Evolutionary conservation across 2,888 invertebrate species (phyloP).

Genomic region (Isotomurus palustris): DNA sequence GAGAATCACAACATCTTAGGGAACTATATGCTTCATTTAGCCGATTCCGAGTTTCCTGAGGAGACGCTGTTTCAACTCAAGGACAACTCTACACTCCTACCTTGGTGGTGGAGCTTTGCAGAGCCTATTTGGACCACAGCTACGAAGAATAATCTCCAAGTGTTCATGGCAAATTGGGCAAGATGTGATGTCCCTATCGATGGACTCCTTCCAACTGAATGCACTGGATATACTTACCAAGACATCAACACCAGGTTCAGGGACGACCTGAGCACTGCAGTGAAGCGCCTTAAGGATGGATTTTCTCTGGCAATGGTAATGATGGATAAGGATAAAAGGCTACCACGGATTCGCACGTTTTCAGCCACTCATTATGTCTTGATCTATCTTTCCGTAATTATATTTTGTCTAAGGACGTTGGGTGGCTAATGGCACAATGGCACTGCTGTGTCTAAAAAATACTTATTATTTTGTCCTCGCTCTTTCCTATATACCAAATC

Average conservation of each 20-base stretch:
- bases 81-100: constrained; percentile 33
- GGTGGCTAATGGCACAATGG: no score
- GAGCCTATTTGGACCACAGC: constrained; percentile 49
- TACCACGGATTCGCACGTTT: no score
- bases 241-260: constrained; percentile 29
- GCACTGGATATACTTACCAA: constrained; percentile 35
- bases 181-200: constrained; percentile 47
- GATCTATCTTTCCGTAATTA: no score
- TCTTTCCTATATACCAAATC: no score
- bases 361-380: background rate
- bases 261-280: constrained; percentile 39
- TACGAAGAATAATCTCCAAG: constrained; percentile 44
- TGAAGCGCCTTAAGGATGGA: constrained; percentile 33
- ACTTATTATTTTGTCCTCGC: no score
- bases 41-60: constrained; percentile 32
- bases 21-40: constrained; percentile 49
- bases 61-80: constrained; percentile 27
- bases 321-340: no score
- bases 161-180: constrained; percentile 42
- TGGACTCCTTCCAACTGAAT: constrained; percentile 37
- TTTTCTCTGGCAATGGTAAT: constrained; percentile 44
- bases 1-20: constrained; percentile 50
- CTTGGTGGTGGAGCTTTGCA: constrained; percentile 39
- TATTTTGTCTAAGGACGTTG: no score
- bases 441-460: no score